Evolutionary conservation across 2,797 vertebrate genomes (phyloP).

Genomic region (Catharus ustulatus): DNA sequence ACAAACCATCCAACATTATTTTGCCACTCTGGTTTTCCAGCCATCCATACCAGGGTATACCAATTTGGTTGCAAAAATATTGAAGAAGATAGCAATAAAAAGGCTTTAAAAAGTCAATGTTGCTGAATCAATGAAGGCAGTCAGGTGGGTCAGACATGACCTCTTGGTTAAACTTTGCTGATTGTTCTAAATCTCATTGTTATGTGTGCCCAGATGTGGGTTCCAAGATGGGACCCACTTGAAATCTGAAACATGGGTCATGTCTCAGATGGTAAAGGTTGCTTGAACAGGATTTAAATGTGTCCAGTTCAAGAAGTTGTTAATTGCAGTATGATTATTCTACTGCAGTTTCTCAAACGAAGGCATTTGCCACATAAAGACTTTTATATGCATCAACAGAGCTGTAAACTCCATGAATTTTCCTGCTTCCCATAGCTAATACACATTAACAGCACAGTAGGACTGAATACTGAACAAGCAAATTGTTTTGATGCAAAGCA

Average conservation of each 20-base stretch:
- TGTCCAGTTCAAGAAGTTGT: neutral
- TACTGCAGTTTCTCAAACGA: neutral
- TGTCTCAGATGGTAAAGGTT: neutral
- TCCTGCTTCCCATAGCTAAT: neutral
- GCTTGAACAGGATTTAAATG: neutral
- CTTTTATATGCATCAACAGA: neutral
- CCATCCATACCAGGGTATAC: neutral
- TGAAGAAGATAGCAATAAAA: neutral
- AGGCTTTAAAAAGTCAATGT: neutral
- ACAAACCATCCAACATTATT: neutral
- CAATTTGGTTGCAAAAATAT: neutral
- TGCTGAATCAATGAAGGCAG: neutral
- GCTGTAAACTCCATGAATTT: neutral
- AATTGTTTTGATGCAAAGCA: slow-evolving; percentile 1
- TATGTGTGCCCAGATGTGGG: neutral
- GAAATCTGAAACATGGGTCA: neutral
- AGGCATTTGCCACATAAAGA: neutral
- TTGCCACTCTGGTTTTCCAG: neutral
- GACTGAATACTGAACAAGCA: neutral
- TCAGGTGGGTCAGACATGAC: neutral
- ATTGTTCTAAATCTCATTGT: neutral
- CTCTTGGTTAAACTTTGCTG: neutral
- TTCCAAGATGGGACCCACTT: neutral
- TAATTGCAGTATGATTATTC: neutral
- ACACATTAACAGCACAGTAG: neutral